Conservation (phyloP, 2,888 invertebrate genomes). For the Nemotelus pantherinus region DNA sequence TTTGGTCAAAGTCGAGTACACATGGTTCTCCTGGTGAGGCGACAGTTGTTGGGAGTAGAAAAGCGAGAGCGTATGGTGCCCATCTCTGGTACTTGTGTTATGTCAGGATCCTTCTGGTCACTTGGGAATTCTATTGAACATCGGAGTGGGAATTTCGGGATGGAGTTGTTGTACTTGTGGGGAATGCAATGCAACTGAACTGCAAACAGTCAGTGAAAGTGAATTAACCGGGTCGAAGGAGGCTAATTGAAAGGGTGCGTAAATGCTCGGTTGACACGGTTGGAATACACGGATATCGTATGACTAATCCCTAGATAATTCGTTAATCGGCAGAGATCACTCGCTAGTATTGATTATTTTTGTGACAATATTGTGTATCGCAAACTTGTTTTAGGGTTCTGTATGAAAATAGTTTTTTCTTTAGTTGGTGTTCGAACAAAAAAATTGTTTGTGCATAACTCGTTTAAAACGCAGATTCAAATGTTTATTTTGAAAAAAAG, state of each 20-base stretch:
- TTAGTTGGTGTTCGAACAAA: too few species aligned
- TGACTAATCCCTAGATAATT: slow-evolving; percentile 62
- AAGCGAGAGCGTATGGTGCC: background rate
- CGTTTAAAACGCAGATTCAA: too few species aligned
- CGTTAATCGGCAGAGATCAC: slow-evolving; percentile 50
- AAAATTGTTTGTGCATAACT: too few species aligned
- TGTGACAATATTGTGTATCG: too few species aligned
- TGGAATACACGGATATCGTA: slow-evolving; percentile 64
- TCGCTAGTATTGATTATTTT: too few species aligned
- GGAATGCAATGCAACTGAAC: slow-evolving; percentile 6
- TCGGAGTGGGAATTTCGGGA: slow-evolving; percentile 35
- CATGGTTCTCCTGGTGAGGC: too few species aligned
- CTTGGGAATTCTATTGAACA: slow-evolving; percentile 21
- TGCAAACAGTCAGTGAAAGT: slow-evolving; percentile 28
- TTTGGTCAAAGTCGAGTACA: slow-evolving; percentile 35
- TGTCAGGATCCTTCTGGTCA: background rate
- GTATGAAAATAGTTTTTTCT: too few species aligned
- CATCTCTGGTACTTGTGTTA: background rate
- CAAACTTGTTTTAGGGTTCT: too few species aligned
- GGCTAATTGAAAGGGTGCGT: slow-evolving; percentile 42
- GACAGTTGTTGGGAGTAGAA: slow-evolving; percentile 17
- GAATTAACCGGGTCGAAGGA: slow-evolving; percentile 23
- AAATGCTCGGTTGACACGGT: slow-evolving; percentile 45
- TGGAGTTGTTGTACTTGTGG: slow-evolving; percentile 15
- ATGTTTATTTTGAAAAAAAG: too few species aligned